A percentile compares a stretch with the other conserved stretches of the same genome.
Evolutionary conservation across 2,888 invertebrate species (phyloP).

Genomic region (Parnassius mnemosyne): DNA sequence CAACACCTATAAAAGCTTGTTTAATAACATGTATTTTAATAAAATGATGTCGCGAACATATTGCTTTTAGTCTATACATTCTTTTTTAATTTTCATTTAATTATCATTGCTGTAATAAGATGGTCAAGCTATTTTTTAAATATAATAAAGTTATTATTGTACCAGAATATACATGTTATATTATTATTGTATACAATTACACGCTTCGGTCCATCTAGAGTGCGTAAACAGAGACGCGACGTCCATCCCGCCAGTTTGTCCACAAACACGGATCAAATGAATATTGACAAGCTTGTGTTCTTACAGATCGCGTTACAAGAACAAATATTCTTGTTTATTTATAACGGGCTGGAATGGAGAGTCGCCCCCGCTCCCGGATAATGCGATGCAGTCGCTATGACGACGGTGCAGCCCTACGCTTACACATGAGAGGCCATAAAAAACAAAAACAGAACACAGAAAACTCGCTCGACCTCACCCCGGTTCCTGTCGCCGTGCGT

Average conservation of each 20-base stretch:
- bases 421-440: slow-evolving; percentile 71
- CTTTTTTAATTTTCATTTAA: too few species aligned
- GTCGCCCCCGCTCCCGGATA: slow-evolving; percentile 49
- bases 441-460: slow-evolving; percentile 68
- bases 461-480: slow-evolving; percentile 72
- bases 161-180: slow-evolving; percentile 14
- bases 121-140: background rate
- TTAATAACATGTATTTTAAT: too few species aligned
- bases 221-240: slow-evolving; percentile 61
- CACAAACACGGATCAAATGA: slow-evolving; percentile 74
- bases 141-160: background rate
- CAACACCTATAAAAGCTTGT: too few species aligned
- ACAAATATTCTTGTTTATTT: slow-evolving; percentile 68
- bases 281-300: slow-evolving; percentile 74
- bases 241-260: slow-evolving; percentile 73
- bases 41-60: too few species aligned
- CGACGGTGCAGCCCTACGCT: slow-evolving; percentile 69
- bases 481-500: slow-evolving; percentile 76
- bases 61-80: too few species aligned
- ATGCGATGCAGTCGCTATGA: slow-evolving; percentile 74
- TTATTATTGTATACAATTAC: slow-evolving; percentile 59
- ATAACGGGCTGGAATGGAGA: slow-evolving; percentile 41
- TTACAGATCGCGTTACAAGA: slow-evolving; percentile 69
- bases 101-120: too few species aligned
- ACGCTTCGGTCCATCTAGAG: slow-evolving; percentile 51